Evolutionary conservation across 37 sponge, comb jelly and placozoan species (phyloP).

Genomic region (Crambe crambe): DNA sequence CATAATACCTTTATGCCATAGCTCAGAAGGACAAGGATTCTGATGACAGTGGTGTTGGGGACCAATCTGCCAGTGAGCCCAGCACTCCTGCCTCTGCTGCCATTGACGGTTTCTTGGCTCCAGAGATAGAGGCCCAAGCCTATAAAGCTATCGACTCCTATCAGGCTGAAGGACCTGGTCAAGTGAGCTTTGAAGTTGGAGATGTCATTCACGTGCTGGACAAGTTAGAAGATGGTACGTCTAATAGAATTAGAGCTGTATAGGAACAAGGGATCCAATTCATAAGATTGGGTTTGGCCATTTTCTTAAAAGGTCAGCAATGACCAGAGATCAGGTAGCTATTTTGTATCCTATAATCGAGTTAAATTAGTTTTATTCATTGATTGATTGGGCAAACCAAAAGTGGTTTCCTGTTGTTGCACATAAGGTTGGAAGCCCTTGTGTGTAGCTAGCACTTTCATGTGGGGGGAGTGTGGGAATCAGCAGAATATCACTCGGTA

Average conservation of each 20-base stretch:
- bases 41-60: conserved; percentile 45
- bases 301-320: too few relatives aligned
- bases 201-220: conserved; percentile 72
- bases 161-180: conserved; percentile 59
- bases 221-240: conserved; percentile 83
- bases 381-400: not conserved
- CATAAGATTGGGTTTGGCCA: too few relatives aligned
- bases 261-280: too few relatives aligned
- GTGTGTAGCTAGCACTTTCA: too few relatives aligned
- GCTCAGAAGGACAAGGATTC: conserved; percentile 22
- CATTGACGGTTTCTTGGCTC: conserved; percentile 13
- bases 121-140: conserved; percentile 36
- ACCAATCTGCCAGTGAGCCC: not conserved
- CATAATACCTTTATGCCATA: too few relatives aligned
- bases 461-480: too few relatives aligned
- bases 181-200: conserved; percentile 77
- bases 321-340: too few relatives aligned
- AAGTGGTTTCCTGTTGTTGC: too few relatives aligned
- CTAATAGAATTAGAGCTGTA: not conserved
- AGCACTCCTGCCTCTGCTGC: not conserved
- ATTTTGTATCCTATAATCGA: too few relatives aligned
- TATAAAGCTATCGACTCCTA: conserved; percentile 75
- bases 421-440: too few relatives aligned
- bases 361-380: not conserved
- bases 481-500: too few relatives aligned